A percentile compares a stretch with the other conserved stretches of the same genome.
phyloP scores from a whole-genome alignment of 2,113 vertebrate species.

The Felis catus region F.catus_Fca126_mat1.0 CM031418.1:112908001-112908500 shows the following conservation, averaged over 20 bases:
- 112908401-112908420: not conserved
- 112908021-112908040: not conserved
- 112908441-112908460: not conserved
- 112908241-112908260: not conserved
- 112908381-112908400: not conserved
- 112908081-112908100: not conserved
- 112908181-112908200: not conserved
- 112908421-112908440: not conserved
- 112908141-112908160: not conserved
- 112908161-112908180: not conserved
- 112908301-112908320: not conserved
- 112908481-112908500: not conserved
- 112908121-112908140: not conserved
- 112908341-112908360: not conserved
- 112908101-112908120: not conserved
- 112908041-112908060: not conserved
- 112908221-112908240: not conserved
- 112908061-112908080: not conserved
- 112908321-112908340: not conserved
- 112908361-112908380: not conserved
- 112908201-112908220: not conserved
- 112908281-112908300: not conserved
- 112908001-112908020: not conserved
- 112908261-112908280: not conserved
- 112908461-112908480: not conserved